Conservation (phyloP, 2,888 invertebrate species). For the Drosophila longiperda region DNA sequence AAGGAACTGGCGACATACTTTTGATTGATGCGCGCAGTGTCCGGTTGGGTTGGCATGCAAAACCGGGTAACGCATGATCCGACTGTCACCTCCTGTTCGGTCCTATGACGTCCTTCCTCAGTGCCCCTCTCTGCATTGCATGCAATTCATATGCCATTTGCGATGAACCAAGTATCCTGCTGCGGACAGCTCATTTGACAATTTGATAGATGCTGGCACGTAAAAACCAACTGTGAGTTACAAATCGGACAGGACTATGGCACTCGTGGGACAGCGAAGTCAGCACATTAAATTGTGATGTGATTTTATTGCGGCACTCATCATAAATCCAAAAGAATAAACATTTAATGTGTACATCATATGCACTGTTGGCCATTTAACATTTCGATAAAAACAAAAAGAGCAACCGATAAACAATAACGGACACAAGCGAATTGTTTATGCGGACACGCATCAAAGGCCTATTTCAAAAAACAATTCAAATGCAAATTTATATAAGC, state of each 20-base stretch:
- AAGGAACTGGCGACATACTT: conserved; percentile 44
- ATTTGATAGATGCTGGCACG: conserved; percentile 72
- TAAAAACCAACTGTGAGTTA: conserved; percentile 41
- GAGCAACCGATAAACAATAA: conserved; percentile 47
- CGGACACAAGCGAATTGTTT: conserved; percentile 55
- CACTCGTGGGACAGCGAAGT: background rate
- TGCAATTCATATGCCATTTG: background rate
- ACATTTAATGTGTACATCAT: conserved; percentile 71
- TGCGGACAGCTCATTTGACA: conserved; percentile 77
- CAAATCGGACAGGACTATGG: conserved; percentile 19
- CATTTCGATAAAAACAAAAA: conserved; percentile 61
- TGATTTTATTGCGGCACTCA: conserved; percentile 73
- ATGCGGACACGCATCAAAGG: conserved; percentile 65
- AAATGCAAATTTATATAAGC: conserved; percentile 70
- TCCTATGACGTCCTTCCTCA: too few species aligned
- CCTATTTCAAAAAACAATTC: conserved; percentile 60
- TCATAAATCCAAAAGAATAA: conserved; percentile 46
- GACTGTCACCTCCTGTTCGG: too few species aligned
- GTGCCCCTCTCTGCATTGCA: background rate
- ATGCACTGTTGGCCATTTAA: conserved; percentile 62
- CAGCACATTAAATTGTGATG: conserved; percentile 68
- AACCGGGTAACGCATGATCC: conserved; percentile 26
- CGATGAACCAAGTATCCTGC: conserved; percentile 31
- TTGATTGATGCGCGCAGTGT: conserved; percentile 52
- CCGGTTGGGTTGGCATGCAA: conserved; percentile 40